Evolutionary conservation across 2,888 invertebrate species (phyloP), one percentile per base, ranked within the genome.

Genomic region (Chrysodeixis includens): DNA sequence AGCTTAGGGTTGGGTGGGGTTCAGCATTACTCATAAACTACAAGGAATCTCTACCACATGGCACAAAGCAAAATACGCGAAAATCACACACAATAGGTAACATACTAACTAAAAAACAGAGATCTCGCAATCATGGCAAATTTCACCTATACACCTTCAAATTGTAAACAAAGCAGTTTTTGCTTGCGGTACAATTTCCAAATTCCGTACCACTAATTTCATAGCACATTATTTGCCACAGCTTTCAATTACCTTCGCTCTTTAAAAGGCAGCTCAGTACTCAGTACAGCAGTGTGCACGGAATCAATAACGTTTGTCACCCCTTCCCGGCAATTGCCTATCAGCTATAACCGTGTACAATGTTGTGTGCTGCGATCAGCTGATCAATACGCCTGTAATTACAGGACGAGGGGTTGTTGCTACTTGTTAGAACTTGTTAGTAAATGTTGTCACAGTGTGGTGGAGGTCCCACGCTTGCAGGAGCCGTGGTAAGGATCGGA

Each of bases 391-490:
- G 55, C n/a, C 53, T 52, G 49, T 73, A 82, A 79, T 81, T 82
- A 78, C 16, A 56, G 56, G 18, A 20, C 55, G 55, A 18, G 8
- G 1, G 10, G 66, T 26, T 26, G 26, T 26, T 26, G 6, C 26
- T 26, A 26, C 3, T 26, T 26, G 26, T 77, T 78, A 71, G 81
- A n/a, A n/a, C 65, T 64, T 82, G 81, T 77, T 78, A 71, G 81
- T 67, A 74, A 82, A 82, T 63, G 75, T 82, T 78, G 70, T 59
- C 59, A 56, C 74, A 62, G 60, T 56, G 35, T 82, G 81, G 63
- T 35, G 55, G 22, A 35, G 14, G 54, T 81, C 82, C 66, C 81
- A 81, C 82, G 82, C 54, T 51, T 61, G n/a, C 30, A 20, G 54
- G 12, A 51, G 51, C 71, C 65, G 67, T 58, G 14, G 2, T n/a